Evolutionary conservation across 2,888 invertebrate genomes (phyloP), one percentile per base, ranked within the genome.

Genomic region (Zygothrica quintamaculata): DNA sequence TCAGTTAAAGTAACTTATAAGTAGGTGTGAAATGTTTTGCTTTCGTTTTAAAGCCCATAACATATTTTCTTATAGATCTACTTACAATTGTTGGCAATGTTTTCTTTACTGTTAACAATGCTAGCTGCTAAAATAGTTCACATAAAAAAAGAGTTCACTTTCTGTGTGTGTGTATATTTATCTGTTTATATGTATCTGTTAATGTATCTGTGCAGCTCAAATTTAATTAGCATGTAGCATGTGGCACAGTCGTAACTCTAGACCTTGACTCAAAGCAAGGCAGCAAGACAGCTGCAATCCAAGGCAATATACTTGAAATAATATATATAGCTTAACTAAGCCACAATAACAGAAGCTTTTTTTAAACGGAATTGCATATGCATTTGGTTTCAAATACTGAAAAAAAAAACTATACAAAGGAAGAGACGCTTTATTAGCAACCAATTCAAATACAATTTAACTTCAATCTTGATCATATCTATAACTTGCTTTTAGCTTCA

Each of bases 11-110:
- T 67, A 58, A 73, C 44, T 74, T 29, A 6, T 64, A n/a, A n/a
- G 77, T 75, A 66, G 81, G 75, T 77, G 77, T 65, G 59, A 70
- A 69, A 34, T 62, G 52, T 40, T 61, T 61, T 36, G 44, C 47
- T 50, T 34, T 52, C 43, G 51, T 42, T 61, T 64, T 56, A 56
- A 40, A n/a, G n/a, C n/a, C 18, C 18, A 33, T 12, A 48, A 39
- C 43, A 56, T 64, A 50, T 57, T 44, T 40, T 52, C 44, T 39
- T 29, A 42, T 31, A 29, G 34, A 31, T 47, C 40, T 48, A 33
- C 22, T 5, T 15, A 64, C 57, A 62, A 58, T 33, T 61, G 51
- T 11, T 56, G 66, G 31, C 60, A 65, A 51, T 47, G 53, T 33
- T 62, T 9, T 42, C 18, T 11, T 9, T 25, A 4, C 34, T 4